Percentiles rank a stretch among this genome's conserved stretches.
phyloP scores from a whole-genome alignment of 1,140 invertebrate species.

The Diabrotica virgifera region DNA sequence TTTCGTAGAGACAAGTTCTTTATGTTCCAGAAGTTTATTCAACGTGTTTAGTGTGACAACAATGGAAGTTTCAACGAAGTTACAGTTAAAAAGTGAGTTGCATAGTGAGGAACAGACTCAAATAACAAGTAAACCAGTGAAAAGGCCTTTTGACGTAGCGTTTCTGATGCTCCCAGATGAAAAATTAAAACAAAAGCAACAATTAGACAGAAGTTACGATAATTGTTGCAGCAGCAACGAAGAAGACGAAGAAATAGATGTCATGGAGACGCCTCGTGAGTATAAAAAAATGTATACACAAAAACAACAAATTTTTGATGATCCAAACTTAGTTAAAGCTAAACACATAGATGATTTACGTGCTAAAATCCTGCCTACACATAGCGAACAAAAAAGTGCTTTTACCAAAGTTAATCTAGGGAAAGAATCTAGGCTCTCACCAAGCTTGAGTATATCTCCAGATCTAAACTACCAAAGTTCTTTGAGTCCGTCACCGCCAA shows the following conservation, averaged over 20 bases:
- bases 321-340: conserved; percentile 55
- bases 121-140: conserved; percentile 48
- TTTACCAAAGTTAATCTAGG: conserved; percentile 70
- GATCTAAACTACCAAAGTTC: conserved; percentile 73
- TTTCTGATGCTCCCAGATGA: conserved; percentile 84
- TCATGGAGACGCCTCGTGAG: conserved; percentile 49
- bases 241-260: conserved; percentile 51
- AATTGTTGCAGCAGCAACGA: conserved; percentile 35
- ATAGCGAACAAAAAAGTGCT: conserved; percentile 59
- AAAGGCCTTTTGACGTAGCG: conserved; percentile 82
- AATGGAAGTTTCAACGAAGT: conserved; percentile 35
- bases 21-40: conserved; percentile 30
- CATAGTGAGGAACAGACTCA: conserved; percentile 35
- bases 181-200: conserved; percentile 66
- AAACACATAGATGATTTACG: conserved; percentile 47
- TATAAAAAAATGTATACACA: conserved; percentile 47
- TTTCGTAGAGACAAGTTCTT: conserved; percentile 11
- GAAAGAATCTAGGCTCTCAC: conserved; percentile 54
- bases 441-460: conserved; percentile 67
- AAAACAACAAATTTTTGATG: conserved; percentile 59
- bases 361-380: conserved; percentile 25
- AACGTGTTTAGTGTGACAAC: conserved; percentile 35
- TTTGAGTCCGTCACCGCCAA: conserved; percentile 65
- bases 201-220: conserved; percentile 31
- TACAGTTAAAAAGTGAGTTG: conserved; percentile 39